These are phyloP conservation scores for Microcebus tavaratra DNA, from an alignment of 2,113 vertebrate species.

Conservation along the genomic window DNA sequence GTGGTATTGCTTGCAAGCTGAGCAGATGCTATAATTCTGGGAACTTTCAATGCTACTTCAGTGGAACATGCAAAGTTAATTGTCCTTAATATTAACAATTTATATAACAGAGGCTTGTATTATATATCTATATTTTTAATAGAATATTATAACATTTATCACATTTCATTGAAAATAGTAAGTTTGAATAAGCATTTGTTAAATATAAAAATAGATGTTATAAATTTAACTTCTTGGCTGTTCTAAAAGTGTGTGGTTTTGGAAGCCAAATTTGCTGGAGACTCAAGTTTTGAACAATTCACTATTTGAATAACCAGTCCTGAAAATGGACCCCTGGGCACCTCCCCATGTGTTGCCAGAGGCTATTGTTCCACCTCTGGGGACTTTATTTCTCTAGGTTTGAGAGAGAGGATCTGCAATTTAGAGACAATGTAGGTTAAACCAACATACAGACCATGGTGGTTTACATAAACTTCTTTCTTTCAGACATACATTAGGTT, in stretches of 20 bases:
- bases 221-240: not conserved
- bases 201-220: not conserved
- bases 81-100: not conserved
- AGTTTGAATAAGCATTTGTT: not conserved
- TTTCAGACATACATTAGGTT: too few species aligned
- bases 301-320: rapidly evolving
- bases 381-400: not conserved
- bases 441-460: not conserved
- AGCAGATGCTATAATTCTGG: not conserved
- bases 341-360: not conserved
- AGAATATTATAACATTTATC: not conserved
- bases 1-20: not conserved
- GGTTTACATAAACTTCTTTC: not conserved
- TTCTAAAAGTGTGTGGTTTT: not conserved
- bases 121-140: not conserved
- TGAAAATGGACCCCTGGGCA: not conserved
- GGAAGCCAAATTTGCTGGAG: not conserved
- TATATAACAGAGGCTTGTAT: not conserved
- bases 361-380: not conserved
- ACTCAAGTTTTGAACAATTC: not conserved
- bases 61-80: not conserved
- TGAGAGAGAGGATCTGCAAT: not conserved
- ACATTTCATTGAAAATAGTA: not conserved
- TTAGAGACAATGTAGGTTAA: rapidly evolving
- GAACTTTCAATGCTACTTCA: not conserved